Evolutionary conservation across 2,888 invertebrate species (phyloP).

Genomic region (Halocaridina rubra): DNA sequence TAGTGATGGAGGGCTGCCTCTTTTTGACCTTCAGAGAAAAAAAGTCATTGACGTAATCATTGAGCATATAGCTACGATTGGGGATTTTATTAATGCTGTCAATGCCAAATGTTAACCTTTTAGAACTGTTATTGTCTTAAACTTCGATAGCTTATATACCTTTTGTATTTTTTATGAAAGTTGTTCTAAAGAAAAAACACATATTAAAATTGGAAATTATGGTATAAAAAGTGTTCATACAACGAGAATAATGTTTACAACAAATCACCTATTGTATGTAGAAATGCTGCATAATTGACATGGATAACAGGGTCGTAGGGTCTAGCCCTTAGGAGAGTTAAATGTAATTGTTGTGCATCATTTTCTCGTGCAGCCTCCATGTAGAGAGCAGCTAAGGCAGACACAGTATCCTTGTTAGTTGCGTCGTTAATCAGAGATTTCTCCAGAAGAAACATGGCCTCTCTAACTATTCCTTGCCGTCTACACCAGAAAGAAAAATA

Average conservation of each 20-base stretch:
- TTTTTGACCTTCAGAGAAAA: neutral
- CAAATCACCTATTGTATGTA: slow-evolving; percentile 48
- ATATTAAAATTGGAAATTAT: no score
- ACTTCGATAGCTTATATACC: no score
- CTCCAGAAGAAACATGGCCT: slow-evolving; percentile 50
- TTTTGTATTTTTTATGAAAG: no score
- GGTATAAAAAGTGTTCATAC: no score
- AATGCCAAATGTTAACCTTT: no score
- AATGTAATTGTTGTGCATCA: slow-evolving; percentile 44
- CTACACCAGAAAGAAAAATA: no score
- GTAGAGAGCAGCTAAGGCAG: slow-evolving; percentile 49
- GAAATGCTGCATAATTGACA: slow-evolving; percentile 55
- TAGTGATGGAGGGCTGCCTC: slow-evolving; percentile 28
- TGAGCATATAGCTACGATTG: no score
- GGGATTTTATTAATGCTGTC: no score
- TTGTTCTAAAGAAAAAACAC: no score
- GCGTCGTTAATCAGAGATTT: slow-evolving; percentile 45
- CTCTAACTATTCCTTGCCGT: slow-evolving; percentile 37
- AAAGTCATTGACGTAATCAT: no score
- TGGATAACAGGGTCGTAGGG: slow-evolving; percentile 47
- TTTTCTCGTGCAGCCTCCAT: slow-evolving; percentile 22
- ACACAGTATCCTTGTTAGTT: slow-evolving; percentile 51
- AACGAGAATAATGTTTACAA: no score
- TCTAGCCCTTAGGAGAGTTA: slow-evolving; percentile 37
- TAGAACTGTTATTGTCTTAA: no score